Conservation (phyloP, 1,140 invertebrate genomes). For the Drosophila busckii region DNA sequence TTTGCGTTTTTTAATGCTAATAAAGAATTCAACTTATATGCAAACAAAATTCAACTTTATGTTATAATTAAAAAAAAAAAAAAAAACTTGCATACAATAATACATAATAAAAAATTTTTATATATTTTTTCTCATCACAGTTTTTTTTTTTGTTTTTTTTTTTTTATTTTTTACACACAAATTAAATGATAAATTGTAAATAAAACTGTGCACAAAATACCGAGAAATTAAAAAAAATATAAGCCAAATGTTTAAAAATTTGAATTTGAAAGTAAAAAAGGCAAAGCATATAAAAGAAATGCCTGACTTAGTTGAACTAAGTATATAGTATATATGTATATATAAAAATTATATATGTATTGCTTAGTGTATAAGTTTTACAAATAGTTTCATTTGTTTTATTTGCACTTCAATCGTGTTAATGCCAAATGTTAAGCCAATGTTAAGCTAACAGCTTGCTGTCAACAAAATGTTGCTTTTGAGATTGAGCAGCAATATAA, state of each 20-base stretch:
- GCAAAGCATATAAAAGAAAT: background rate
- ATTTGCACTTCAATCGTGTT: too few species aligned
- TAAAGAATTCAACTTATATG: constrained; percentile 25
- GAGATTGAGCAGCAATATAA: too few species aligned
- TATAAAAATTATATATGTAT: constrained; percentile 19
- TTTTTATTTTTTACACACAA: constrained; percentile 20
- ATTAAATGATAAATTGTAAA: constrained; percentile 40
- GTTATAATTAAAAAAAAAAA: too few species aligned
- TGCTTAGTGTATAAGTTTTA: constrained; percentile 3
- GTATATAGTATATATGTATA: constrained; percentile 24
- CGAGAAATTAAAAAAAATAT: constrained; percentile 10
- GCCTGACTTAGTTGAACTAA: constrained; percentile 63
- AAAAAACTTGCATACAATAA: constrained; percentile 46
- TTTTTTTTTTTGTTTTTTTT: constrained; percentile 36
- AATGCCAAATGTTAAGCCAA: too few species aligned
- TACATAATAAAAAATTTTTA: constrained; percentile 41
- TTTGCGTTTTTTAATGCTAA: background rate
- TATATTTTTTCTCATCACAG: constrained; percentile 33
- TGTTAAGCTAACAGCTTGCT: too few species aligned
- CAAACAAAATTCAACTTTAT: constrained; percentile 7
- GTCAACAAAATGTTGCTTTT: too few species aligned
- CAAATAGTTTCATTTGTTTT: constrained; percentile 8
- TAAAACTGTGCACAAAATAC: constrained; percentile 67
- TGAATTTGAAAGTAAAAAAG: background rate
- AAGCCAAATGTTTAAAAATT: background rate